Percentiles rank a stretch among this genome's conserved stretches.
Conservation (phyloP, 2,888 invertebrate genomes). For the Pyrochroa serraticornis region DNA sequence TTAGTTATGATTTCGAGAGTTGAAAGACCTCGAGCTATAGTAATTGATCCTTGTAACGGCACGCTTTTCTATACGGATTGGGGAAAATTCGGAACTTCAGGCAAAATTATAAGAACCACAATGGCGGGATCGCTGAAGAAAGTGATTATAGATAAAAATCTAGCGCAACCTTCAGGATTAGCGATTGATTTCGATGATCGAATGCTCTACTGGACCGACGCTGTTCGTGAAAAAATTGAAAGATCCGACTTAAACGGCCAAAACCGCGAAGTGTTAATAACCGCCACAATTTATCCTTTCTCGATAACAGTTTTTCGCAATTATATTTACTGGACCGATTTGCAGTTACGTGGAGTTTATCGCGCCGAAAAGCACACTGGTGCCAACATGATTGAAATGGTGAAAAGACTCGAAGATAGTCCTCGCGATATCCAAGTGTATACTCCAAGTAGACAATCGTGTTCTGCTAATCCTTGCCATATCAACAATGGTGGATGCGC, state of each 20-base stretch:
- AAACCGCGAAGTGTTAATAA: slow-evolving; percentile 81
- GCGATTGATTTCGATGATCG: slow-evolving; percentile 94
- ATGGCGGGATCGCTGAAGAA: slow-evolving; percentile 94
- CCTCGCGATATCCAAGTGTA: slow-evolving; percentile 92
- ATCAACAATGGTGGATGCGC: slow-evolving; percentile 96
- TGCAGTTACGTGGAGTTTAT: slow-evolving; percentile 92
- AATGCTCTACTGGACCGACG: slow-evolving; percentile 97
- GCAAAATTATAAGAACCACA: slow-evolving; percentile 92
- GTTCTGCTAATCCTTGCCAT: slow-evolving; percentile 81
- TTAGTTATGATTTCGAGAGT: slow-evolving; percentile 92
- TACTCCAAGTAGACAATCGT: slow-evolving; percentile 78
- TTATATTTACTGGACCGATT: slow-evolving; percentile 96
- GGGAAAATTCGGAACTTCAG: slow-evolving; percentile 91
- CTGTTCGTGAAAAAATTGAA: slow-evolving; percentile 94
- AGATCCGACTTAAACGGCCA: slow-evolving; percentile 86
- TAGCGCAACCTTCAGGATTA: slow-evolving; percentile 94
- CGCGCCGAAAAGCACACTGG: slow-evolving; percentile 97
- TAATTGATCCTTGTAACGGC: slow-evolving; percentile 95
- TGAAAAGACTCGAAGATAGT: slow-evolving; percentile 89
- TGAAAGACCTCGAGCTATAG: slow-evolving; percentile 92
- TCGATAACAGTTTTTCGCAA: slow-evolving; percentile 89
- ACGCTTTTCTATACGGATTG: slow-evolving; percentile 95
- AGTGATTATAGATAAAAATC: slow-evolving; percentile 86
- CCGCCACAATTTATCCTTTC: slow-evolving; percentile 94
- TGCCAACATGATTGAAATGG: slow-evolving; percentile 91